Conservation (phyloP, 2,113 vertebrate genomes). For the Gobio gobio region DNA sequence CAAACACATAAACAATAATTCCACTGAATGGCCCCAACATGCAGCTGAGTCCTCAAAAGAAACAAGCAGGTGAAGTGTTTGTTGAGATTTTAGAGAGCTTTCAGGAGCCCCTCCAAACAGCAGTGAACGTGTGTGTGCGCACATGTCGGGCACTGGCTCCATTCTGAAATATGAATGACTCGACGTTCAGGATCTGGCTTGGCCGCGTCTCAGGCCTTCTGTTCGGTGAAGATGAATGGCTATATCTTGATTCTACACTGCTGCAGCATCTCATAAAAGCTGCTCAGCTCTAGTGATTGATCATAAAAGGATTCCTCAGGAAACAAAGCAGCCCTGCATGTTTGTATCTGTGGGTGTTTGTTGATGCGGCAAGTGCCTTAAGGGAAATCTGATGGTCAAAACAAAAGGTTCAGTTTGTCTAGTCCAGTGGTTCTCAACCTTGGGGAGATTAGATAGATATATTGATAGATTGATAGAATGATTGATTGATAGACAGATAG, state of each 20-base stretch:
- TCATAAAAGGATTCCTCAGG: conserved; percentile 26
- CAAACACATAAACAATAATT: conserved; percentile 59
- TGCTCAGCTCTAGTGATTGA: conserved; percentile 36
- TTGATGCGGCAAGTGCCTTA: not conserved
- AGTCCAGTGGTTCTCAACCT: not conserved
- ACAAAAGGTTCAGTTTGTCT: not conserved
- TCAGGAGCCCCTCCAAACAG: conserved; percentile 26
- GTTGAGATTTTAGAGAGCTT: conserved; percentile 40
- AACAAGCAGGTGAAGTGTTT: conserved; percentile 48
- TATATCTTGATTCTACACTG: conserved; percentile 25
- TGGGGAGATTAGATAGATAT: not conserved
- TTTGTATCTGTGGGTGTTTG: conserved; percentile 28
- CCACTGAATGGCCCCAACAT: conserved; percentile 74
- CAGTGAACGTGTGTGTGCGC: not conserved
- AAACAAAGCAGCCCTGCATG: conserved; percentile 36
- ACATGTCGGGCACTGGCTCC: not conserved
- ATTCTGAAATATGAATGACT: conserved; percentile 10
- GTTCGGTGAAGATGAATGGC: conserved; percentile 37
- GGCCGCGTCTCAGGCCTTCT: not conserved
- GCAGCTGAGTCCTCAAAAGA: conserved; percentile 74
- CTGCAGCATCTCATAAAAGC: conserved; percentile 43
- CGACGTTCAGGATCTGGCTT: not conserved
- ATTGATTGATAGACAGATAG: too few relatives aligned
- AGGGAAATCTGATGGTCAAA: not conserved
- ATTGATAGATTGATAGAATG: too few relatives aligned